Conservation (phyloP, 2,797 vertebrate genomes). For the Clarias pachynema region DNA sequence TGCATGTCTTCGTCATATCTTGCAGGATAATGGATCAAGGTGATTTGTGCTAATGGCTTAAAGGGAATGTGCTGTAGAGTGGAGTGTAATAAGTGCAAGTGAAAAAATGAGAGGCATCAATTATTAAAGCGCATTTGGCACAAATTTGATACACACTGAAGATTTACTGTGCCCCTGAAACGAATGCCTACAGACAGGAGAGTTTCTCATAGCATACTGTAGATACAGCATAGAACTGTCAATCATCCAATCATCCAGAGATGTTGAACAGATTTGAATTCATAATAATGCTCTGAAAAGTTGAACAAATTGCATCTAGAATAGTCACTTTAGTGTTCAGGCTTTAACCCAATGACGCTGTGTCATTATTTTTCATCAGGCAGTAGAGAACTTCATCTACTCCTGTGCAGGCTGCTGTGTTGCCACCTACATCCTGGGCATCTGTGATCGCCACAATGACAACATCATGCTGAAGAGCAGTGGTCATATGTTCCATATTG, state of each 20-base stretch:
- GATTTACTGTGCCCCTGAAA: too few species aligned
- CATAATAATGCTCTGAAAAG: not conserved
- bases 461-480: conserved; percentile 99
- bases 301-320: not conserved
- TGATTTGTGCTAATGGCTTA: not conserved
- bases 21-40: not conserved
- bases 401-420: conserved; percentile 97
- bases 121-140: not conserved
- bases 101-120: not conserved
- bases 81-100: not conserved
- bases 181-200: not conserved
- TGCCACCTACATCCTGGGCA: conserved; percentile 94
- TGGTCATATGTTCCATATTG: conserved; percentile 98
- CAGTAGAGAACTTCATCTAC: conserved; percentile 98
- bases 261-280: not conserved
- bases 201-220: not conserved
- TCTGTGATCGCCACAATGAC: conserved; percentile 96
- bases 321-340: not conserved
- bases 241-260: not conserved
- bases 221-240: not conserved
- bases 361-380: conserved; percentile 70
- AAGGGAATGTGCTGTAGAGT: not conserved
- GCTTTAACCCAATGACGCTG: not conserved
- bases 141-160: not conserved
- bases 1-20: not conserved